Base-by-base conservation (phyloP, 2,113 vertebrate genomes). In the Cacatua alba region DNA sequence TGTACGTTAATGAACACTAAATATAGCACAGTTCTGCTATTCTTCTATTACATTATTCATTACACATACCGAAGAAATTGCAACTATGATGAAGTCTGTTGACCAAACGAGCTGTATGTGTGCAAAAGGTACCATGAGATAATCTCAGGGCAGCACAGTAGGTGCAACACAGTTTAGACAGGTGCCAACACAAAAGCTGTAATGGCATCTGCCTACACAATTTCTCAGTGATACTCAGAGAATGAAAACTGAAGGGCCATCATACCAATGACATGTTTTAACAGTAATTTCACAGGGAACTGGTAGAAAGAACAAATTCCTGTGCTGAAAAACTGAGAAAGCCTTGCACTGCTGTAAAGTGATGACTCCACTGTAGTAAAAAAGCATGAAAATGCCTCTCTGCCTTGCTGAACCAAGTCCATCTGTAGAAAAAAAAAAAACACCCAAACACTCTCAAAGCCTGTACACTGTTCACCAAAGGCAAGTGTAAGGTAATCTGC, bases 11-110 rank as follows among this genome's bases (percentile, higher is more conserved):
- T 60, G 85, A 95, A 60, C n/a, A 57, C 90, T 88, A 96, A 95
- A 88, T 79, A 93, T 90, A 96, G 95, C 76, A 83, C 41, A n/a
- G 31, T 33, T 57, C 28, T 81, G 67, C 86, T 89, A 67, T 48
- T 86, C 55, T 86, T 74, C 76, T 72, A 1, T 44, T 97, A 83
- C 52, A 96, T 95, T 91, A 96, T 95, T 97, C 71, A 95, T 93
- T 57, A 62, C 29, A 21, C 6, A 29, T 75, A 82, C 57, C 57
- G 59, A 84, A 91, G 72, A 77, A 94, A 92, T 60, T 52, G 86
- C 85, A 92, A 69, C 33, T 84, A 19, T 52, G 81, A 72, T 81
- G 46, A 90, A 71, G 57, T 60, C 72, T 92, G 69, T 86, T 80
- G 90, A 92, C 83, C 68, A 78, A 93, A 88, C 11, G 52, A 93